Evolutionary conservation across 2,797 vertebrate genomes (phyloP), one percentile per base, ranked within the genome.

Genomic region (Chelon labrosus): DNA sequence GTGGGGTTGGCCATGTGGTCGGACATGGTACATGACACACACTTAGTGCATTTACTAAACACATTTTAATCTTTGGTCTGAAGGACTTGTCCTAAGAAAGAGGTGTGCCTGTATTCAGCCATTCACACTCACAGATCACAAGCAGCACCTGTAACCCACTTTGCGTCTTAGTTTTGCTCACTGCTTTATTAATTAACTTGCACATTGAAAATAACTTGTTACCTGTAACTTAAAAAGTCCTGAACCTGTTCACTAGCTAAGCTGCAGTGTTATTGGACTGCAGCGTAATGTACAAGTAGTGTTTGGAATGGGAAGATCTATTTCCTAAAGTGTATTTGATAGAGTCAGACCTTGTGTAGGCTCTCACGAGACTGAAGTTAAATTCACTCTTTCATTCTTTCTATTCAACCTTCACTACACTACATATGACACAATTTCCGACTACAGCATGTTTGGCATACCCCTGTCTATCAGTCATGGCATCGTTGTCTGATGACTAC

Each of bases 401-500:
- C 46, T 31, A 1, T 49, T 12, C 16, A 6, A 62, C 17, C 66
- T 13, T 79, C 72, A 67, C 56, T 61, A 56, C 63, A 83, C 70
- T 63, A 62, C 41, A 76, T 75, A 70, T 20, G 17, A 79, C 69
- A 77, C 56, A 37, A 60, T 79, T 77, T 88, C 76, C 68, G 57
- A 85, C 83, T 83, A 49, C 84, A 82, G 90, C 90, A 91, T 93
- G 91, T 83, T 68, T 56, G 73, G 77, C 78, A 75, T 77, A 27
- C 82, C 73, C 80, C 73, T 65, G 55, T 77, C 85, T 77, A 10
- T 84, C 70, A 67, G 75, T 92, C 88, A 91, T 92, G 89, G 87
- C 57, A 20, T 82, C 46, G 52, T 89, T 91, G 78, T 87, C 85
- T 88, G 88, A 88, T 92, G 83, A 84, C 86, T 86, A 72, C 77